Base-by-base conservation (phyloP, 2,888 invertebrate species). In the Cybosia mesomella region DNA sequence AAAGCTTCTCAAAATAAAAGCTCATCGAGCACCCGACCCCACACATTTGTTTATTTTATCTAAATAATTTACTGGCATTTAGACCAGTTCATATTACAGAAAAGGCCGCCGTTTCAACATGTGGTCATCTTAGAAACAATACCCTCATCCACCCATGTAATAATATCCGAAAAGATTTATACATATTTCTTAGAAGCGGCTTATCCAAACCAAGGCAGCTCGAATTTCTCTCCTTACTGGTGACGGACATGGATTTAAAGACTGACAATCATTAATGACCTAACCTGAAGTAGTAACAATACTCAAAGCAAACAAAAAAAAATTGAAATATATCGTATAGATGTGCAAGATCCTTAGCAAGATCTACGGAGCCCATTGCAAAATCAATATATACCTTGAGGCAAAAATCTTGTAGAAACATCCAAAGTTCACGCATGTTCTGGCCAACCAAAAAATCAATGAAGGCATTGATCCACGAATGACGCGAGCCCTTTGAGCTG, bases 21-120 rank as follows among this genome's bases (percentile, higher is more conserved):
- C 7, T 18, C 15, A 58, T 61, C 70, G 32, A 64, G 9, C 67
- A 70, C 63, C 58, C 77, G 83, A 81, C 84, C 83, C 81, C 83
- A 83, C 84, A 70, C 75, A 77, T 74, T 81, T 80, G 80, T 82
- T 81, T 81, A 76, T 80, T 80, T 80, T 77, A 68, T 64, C 57
- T 60, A 66, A 79, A 81, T 76, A 68, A 80, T 75, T 77, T 82
- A 77, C 69, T 72, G 63, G 13, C 71, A 62, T 77, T 79, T 67
- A 68, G 55, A 58, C 4, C 10, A 65, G 67, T 64, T 71, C 60
- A 66, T 49, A 57, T 79, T 73, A 59, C 75, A 77, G 64, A 67
- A 57, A 63, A 65, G 43, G 66, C 73, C 80, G 79, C 61, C 67
- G 55, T 75, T 67, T 74, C 67, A 71, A 72, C 80, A 76, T 73